Percentiles rank a stretch among this genome's conserved stretches.
Conservation (phyloP, 2,888 invertebrate genomes). For the Chaetogeoica ovagalla region DNA sequence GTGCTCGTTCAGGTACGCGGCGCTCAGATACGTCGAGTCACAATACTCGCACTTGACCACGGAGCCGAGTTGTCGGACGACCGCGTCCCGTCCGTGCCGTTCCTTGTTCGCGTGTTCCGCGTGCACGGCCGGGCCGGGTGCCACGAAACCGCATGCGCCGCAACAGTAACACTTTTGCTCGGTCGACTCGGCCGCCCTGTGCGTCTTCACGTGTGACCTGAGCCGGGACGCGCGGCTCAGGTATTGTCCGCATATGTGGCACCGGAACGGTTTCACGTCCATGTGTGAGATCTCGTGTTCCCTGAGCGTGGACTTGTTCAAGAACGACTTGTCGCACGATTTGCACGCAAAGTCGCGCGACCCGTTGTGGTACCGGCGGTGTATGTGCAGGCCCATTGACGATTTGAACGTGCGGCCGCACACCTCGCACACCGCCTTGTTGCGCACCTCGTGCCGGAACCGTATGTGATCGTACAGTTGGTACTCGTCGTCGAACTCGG, state of each 20-base stretch:
- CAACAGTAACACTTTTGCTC: constrained; percentile 55
- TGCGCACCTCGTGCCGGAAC: constrained; percentile 55
- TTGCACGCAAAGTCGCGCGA: constrained; percentile 63
- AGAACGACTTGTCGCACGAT: constrained; percentile 63
- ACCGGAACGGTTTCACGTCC: constrained; percentile 65
- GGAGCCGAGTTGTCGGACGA: constrained; percentile 28
- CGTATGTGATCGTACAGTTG: constrained; percentile 63
- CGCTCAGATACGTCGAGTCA: constrained; percentile 64
- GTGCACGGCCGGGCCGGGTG: constrained; percentile 12
- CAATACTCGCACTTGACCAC: constrained; percentile 65
- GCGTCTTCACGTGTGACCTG: constrained; percentile 63
- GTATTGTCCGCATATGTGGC: constrained; percentile 65
- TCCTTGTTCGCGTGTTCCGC: constrained; percentile 30
- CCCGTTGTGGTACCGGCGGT: constrained; percentile 64
- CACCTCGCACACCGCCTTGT: constrained; percentile 54
- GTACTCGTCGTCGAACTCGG: constrained; percentile 61
- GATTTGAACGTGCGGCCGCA: constrained; percentile 55
- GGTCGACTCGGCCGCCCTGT: constrained; percentile 60
- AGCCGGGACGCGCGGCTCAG: constrained; percentile 64
- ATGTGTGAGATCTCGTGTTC: constrained; percentile 64
- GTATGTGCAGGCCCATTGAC: constrained; percentile 60
- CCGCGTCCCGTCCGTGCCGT: neutral
- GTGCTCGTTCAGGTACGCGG: constrained; percentile 62
- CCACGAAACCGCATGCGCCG: constrained; percentile 56
- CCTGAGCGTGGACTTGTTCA: constrained; percentile 64